Evolutionary conservation across 2,113 vertebrate genomes (phyloP).

Genomic region (Limnothrissa miodon): DNA sequence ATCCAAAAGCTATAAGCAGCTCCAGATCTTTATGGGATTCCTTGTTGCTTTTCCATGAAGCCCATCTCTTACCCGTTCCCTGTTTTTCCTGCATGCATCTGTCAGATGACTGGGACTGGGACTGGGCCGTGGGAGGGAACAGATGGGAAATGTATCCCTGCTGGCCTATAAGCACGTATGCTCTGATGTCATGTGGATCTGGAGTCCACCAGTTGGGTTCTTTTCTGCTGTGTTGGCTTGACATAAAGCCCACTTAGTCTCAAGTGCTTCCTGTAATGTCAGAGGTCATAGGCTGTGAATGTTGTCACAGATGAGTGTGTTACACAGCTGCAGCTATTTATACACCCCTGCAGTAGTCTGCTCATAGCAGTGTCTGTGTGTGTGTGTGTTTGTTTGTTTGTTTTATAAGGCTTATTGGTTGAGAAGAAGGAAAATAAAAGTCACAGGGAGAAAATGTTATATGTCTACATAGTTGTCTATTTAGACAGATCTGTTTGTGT

Average conservation of each 20-base stretch:
- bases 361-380: not conserved
- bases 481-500: no score
- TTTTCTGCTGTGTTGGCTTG: not conserved
- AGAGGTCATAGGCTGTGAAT: not conserved
- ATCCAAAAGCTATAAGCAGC: not conserved
- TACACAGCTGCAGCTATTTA: slow-evolving; percentile 15
- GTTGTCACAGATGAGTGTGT: not conserved
- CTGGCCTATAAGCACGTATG: not conserved
- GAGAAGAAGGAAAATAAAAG: not conserved
- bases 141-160: not conserved
- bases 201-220: not conserved
- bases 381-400: not conserved
- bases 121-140: not conserved
- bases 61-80: not conserved
- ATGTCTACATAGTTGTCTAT: no score
- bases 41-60: not conserved
- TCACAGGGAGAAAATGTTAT: no score
- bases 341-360: not conserved
- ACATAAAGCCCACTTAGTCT: not conserved
- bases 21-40: not conserved
- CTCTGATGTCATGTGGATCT: not conserved
- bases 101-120: not conserved
- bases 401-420: not conserved
- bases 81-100: not conserved
- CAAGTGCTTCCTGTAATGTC: slow-evolving; percentile 4